Conservation (phyloP, 2,797 vertebrate genomes). For the Tolypeutes matacus region DNA sequence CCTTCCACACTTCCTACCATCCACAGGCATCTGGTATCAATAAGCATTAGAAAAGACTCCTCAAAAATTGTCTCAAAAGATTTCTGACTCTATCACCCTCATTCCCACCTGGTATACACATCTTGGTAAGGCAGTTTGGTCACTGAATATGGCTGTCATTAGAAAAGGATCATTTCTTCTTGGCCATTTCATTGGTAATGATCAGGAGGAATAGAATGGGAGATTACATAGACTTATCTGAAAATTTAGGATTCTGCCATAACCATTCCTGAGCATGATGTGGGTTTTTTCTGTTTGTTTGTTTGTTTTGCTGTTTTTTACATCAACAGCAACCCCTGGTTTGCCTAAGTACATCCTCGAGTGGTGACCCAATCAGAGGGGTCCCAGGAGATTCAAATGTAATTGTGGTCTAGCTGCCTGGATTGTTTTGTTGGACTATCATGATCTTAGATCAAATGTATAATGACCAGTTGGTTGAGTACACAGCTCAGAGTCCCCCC, state of each 20-base stretch:
- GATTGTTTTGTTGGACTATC: not conserved
- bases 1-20: not conserved
- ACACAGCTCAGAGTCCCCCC: not conserved
- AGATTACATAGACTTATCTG: not conserved
- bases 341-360: not conserved
- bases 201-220: not conserved
- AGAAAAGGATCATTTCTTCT: not conserved
- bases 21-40: not conserved
- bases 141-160: not conserved
- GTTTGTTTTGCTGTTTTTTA: not conserved
- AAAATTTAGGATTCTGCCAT: not conserved
- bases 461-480: not conserved
- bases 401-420: not conserved
- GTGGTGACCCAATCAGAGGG: not conserved
- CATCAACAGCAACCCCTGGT: not conserved
- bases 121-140: not conserved
- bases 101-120: not conserved
- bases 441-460: not conserved
- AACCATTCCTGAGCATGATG: not conserved
- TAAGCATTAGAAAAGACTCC: not conserved
- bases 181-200: not conserved
- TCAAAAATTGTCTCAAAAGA: not conserved
- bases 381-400: not conserved
- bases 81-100: not conserved
- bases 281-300: not conserved